These are phyloP conservation scores for Coregonus ussuriensis DNA, from an alignment of 2,797 vertebrate genomes.

Conservation along the genomic window DNA sequence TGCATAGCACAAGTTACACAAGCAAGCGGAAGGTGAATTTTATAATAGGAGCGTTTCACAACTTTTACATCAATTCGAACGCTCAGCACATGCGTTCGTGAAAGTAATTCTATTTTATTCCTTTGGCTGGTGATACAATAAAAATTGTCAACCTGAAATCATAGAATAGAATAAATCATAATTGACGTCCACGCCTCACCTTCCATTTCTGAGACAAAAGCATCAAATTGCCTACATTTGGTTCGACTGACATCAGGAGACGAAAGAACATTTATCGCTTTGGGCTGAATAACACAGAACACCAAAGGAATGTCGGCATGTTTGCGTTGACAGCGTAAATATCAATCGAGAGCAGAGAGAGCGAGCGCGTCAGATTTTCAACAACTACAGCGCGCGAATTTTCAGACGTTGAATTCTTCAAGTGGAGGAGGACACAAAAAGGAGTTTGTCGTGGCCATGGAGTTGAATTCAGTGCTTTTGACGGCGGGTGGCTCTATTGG, in stretches of 20 bases:
- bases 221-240: not conserved
- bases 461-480: constrained; percentile 69
- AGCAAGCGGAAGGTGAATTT: constrained; percentile 50
- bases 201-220: constrained; percentile 19
- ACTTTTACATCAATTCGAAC: constrained; percentile 10
- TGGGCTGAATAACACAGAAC: not conserved
- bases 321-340: constrained; percentile 12
- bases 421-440: not conserved
- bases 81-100: not conserved
- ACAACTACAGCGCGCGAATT: not conserved
- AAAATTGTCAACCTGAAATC: not conserved
- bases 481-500: constrained; percentile 71
- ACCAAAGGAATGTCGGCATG: not conserved
- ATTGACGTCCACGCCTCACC: constrained; percentile 13
- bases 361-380: constrained; percentile 9
- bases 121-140: not conserved
- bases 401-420: not conserved
- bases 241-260: too few species aligned
- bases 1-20: constrained; percentile 76
- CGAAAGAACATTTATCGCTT: not conserved
- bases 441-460: constrained; percentile 58
- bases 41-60: constrained; percentile 52
- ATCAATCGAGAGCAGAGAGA: not conserved
- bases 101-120: not conserved
- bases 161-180: constrained; percentile 18